These are phyloP conservation scores for Yponomeuta cagnagella DNA, from an alignment of 2,888 invertebrate genomes.

Conservation along the genomic window DNA sequence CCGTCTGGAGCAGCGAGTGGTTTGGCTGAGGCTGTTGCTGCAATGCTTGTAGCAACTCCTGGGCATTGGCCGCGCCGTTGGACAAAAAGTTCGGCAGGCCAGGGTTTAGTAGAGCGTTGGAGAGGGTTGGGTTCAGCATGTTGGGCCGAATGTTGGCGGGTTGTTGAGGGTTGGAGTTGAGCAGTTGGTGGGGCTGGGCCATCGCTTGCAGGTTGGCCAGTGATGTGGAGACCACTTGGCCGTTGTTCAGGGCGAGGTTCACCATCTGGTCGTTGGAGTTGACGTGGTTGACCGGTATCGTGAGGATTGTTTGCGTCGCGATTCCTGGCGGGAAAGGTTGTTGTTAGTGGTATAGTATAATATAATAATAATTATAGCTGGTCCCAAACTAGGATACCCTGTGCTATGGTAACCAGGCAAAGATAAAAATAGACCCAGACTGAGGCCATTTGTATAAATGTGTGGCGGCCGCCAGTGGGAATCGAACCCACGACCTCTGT, in stretches of 20 bases:
- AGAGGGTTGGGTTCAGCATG: slow-evolving; percentile 77
- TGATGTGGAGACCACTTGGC: slow-evolving; percentile 90
- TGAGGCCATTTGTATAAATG: too few species aligned
- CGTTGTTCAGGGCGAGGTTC: slow-evolving; percentile 88
- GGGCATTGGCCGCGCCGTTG: slow-evolving; percentile 80
- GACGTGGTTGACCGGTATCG: slow-evolving; percentile 94
- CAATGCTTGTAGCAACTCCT: slow-evolving; percentile 84
- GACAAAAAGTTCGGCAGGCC: slow-evolving; percentile 83
- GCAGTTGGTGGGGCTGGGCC: slow-evolving; percentile 82
- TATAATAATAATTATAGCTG: too few species aligned
- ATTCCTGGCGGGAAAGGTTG: slow-evolving; percentile 79
- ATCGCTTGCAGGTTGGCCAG: slow-evolving; percentile 86
- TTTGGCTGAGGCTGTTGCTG: slow-evolving; percentile 77
- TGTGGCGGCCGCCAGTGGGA: too few species aligned
- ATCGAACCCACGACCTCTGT: too few species aligned
- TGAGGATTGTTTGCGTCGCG: slow-evolving; percentile 95
- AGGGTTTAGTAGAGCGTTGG: slow-evolving; percentile 82
- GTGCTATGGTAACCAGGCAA: too few species aligned
- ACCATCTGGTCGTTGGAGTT: slow-evolving; percentile 85
- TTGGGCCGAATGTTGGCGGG: slow-evolving; percentile 60
- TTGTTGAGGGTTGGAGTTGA: slow-evolving; percentile 77
- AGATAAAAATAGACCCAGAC: too few species aligned
- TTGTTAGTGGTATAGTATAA: neutral
- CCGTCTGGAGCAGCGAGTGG: slow-evolving; percentile 65
- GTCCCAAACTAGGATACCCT: too few species aligned